Base-by-base conservation (phyloP, 2,888 invertebrate species). In the Aelia acuminata region DNA sequence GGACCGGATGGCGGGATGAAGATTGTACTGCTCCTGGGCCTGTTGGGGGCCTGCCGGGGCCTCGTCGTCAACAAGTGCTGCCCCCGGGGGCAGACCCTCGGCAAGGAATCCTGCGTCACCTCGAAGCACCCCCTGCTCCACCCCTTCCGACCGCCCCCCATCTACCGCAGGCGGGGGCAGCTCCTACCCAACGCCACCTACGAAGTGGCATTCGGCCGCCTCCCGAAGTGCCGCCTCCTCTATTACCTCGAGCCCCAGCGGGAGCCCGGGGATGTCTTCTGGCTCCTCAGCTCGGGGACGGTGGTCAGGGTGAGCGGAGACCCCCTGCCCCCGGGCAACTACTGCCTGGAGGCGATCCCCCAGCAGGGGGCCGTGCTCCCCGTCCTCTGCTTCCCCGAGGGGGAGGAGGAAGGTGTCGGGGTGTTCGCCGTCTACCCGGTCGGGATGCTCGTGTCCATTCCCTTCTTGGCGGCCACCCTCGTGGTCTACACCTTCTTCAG, bases 381-480 rank as follows among this genome's bases (percentile, higher is more conserved):
- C 8, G 85, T 90, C 31, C 87, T 90, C 53, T 90, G 91, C 85
- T 90, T 90, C 87, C 89, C 89, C 8, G 85, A 57, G 3, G 89
- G 89, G 20, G 57, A 85, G 5, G 89, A 89, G 8, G 89, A 89
- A 53, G 88, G 87, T 11, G 86, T 63, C 8, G 90, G 88, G 15
- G 88, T 88, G 47, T 90, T 89, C 84, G 87, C 89, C 0, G 47
- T 90, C 0, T 90, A 91, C 70, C 90, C 90, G 0, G 88, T 90
- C 26, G 94, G 93, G 89, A 92, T 94, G 90, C 91, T 93, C 90
- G 92, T 93, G 91, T 94, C 94, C 26, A 93, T 94, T 13, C 93
- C 94, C 20, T 94, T 94, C 90, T 92, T 94, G 31, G 89, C 94
- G 87, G 92, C 93, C 35, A 94, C 94, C 10, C 93, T 94, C 0